Evolutionary conservation across 2,797 vertebrate genomes (phyloP).

Genomic region (Scarus forsteni): DNA sequence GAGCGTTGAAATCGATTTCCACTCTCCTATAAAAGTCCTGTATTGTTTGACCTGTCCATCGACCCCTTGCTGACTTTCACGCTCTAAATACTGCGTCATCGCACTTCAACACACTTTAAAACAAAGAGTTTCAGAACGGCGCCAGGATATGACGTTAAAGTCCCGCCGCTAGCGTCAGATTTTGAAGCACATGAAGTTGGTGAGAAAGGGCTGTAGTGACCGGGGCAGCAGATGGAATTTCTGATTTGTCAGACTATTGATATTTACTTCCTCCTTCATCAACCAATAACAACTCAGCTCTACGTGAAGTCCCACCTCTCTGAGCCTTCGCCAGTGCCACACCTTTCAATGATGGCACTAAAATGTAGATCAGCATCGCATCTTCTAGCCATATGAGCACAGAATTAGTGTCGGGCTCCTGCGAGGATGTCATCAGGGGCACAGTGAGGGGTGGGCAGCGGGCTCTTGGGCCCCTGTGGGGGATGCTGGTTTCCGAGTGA

Average conservation of each 20-base stretch:
- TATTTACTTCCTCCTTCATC: neutral
- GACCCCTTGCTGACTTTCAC: neutral
- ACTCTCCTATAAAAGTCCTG: neutral
- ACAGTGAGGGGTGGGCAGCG: constrained; percentile 61
- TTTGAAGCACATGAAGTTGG: too few relatives aligned
- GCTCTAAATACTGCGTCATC: neutral
- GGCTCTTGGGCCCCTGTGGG: constrained; percentile 49
- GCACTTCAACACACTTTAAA: neutral
- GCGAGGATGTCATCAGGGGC: constrained; percentile 53
- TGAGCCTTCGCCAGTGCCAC: constrained; percentile 42
- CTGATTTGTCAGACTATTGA: constrained; percentile 5
- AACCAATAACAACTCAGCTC: constrained; percentile 33
- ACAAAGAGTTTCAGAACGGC: neutral
- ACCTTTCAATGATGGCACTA: constrained; percentile 56
- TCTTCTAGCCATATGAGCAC: constrained; percentile 37
- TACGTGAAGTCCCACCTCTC: constrained; percentile 8
- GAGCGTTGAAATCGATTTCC: neutral
- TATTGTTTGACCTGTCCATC: neutral
- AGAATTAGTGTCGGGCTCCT: constrained; percentile 50
- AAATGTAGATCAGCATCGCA: constrained; percentile 39
- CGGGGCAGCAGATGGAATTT: neutral
- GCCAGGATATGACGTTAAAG: neutral
- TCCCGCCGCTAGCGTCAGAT: neutral
- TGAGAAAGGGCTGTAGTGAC: too few relatives aligned
- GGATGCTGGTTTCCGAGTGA: constrained; percentile 58